Percentiles rank a stretch among this genome's conserved stretches.
These are phyloP conservation scores for Calephelis virginiensis DNA, from an alignment of 1,140 invertebrate genomes.

Conservation along the genomic window DNA sequence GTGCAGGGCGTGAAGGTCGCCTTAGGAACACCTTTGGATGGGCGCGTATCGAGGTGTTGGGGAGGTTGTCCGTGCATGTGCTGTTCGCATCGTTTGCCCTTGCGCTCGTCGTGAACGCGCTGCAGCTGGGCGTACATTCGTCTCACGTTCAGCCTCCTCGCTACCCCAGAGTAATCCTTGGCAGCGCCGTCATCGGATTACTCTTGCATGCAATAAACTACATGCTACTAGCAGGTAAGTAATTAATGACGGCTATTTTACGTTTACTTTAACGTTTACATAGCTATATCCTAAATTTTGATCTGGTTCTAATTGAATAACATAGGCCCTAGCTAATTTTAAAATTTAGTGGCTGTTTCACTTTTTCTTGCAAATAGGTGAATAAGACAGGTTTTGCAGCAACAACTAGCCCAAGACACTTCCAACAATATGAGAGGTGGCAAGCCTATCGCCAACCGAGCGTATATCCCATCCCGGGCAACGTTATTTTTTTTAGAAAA, in stretches of 20 bases:
- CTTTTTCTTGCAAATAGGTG: too few relatives aligned
- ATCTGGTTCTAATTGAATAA: too few relatives aligned
- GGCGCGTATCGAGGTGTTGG: constrained; percentile 92
- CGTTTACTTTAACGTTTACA: too few relatives aligned
- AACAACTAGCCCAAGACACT: too few relatives aligned
- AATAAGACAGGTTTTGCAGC: too few relatives aligned
- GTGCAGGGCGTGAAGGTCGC: constrained; percentile 79
- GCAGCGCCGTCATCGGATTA: constrained; percentile 68
- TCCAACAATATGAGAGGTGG: too few relatives aligned
- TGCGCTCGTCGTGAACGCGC: constrained; percentile 87
- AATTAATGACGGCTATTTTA: not conserved
- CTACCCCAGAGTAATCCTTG: constrained; percentile 82
- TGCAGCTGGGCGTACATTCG: constrained; percentile 89
- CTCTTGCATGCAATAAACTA: constrained; percentile 64
- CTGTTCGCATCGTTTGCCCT: constrained; percentile 91
- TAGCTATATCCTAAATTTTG: too few relatives aligned
- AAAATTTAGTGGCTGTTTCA: too few relatives aligned
- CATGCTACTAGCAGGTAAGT: constrained; percentile 56
- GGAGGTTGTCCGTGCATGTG: constrained; percentile 89
- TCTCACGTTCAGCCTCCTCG: constrained; percentile 80
- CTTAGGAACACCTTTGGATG: constrained; percentile 94
- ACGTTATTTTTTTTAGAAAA: too few relatives aligned
- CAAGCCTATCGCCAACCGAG: too few relatives aligned
- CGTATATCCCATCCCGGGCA: too few relatives aligned
- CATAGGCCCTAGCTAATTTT: too few relatives aligned